Percentiles rank a stretch among this genome's conserved stretches.
Evolutionary conservation across 2,888 invertebrate genomes (phyloP).

Genomic region (Erebia epiphron): DNA sequence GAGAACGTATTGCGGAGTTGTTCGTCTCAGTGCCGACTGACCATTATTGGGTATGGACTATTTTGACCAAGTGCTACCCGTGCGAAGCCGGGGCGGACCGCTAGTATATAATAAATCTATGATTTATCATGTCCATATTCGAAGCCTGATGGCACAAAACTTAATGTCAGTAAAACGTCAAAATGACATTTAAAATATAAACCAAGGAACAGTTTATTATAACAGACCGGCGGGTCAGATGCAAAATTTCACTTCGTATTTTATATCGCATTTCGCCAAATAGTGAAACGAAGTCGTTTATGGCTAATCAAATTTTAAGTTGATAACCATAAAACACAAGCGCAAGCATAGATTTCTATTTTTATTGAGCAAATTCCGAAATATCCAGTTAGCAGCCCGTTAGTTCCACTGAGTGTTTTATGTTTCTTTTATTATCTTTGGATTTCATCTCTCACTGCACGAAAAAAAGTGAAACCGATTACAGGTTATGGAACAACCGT

Average conservation of each 20-base stretch:
- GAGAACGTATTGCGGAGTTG: no score
- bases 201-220: no score
- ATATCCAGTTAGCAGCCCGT: slow-evolving; percentile 32
- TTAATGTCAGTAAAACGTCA: no score
- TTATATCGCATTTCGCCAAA: slow-evolving; percentile 24
- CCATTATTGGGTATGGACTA: no score
- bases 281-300: slow-evolving; percentile 24
- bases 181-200: no score
- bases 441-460: not conserved
- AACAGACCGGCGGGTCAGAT: not conserved
- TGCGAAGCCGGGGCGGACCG: no score
- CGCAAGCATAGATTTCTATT: slow-evolving; percentile 33
- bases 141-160: no score
- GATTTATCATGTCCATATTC: no score
- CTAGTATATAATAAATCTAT: no score
- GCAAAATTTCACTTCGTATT: slow-evolving; percentile 19
- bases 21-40: no score
- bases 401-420: slow-evolving; percentile 29
- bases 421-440: slow-evolving; percentile 11
- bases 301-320: slow-evolving; percentile 29
- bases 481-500: no score
- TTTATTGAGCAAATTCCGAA: slow-evolving; percentile 28
- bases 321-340: slow-evolving; percentile 33
- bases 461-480: not conserved
- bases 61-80: no score